These are phyloP conservation scores for human DNA, from an alignment of 2,113 vertebrate genomes.

Conservation along the genomic window GRCh38 chr7:107485001-107485500, in stretches of 20 bases:
- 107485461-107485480: slow-evolving; percentile 21
- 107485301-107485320: background rate
- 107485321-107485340: slow-evolving; percentile 26
- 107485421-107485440: slow-evolving; percentile 19
- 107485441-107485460: slow-evolving; percentile 38
- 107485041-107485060: background rate
- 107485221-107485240: slow-evolving; percentile 26
- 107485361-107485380: background rate
- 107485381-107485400: background rate
- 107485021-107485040: background rate
- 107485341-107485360: background rate
- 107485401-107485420: slow-evolving; percentile 20
- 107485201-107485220: background rate
- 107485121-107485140: background rate
- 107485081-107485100: slow-evolving; percentile 4
- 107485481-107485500: slow-evolving; percentile 23
- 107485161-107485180: background rate
- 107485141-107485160: background rate
- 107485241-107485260: slow-evolving; percentile 23
- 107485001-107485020: background rate
- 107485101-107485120: background rate
- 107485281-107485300: slow-evolving; percentile 21
- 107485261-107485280: slow-evolving; percentile 32
- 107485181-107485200: background rate
- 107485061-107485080: slow-evolving; percentile 6